Evolutionary conservation across 2,797 vertebrate genomes (phyloP), one percentile per base, ranked within the genome.

Genomic region (Coregonus sp.): DNA sequence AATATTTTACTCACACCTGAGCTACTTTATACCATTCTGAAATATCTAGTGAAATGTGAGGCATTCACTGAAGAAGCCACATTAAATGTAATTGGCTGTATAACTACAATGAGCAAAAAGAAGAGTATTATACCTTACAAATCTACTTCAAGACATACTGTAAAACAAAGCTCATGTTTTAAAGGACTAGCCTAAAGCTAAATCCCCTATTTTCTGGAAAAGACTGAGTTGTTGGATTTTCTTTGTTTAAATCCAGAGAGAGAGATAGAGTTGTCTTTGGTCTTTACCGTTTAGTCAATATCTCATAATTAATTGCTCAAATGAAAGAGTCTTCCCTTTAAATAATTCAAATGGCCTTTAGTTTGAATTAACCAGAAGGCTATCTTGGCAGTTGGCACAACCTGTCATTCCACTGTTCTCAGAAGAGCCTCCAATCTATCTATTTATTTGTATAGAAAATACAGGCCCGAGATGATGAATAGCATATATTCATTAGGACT

Each of bases 261-360:
- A 74, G 70, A 77, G 81, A 76, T 0, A 47, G 9, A 47, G 82
- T 82, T 75, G 74, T 84, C 78, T 82, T 81, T 68, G 51, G 63
- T 81, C 40, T 73, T 54, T 71, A 75, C 50, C 70, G 51, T 72
- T 78, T 4, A 78, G 81, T 86, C 81, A 82, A 85, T 81, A 81
- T 80, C 80, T 75, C 71, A 75, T 77, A 86, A 82, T 87, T 81
- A 88, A 85, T 87, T 84, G 80, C 66, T 71, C 63, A 81, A 85
- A 86, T 80, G 79, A 86, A 86, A 84, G 81, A 74, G 72, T 31
- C 6, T 5, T 83, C 25, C 79, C 25, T 71, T 86, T 87, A 85
- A 85, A 90, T 86, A 81, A 83, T 87, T 85, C 76, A 86, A 82
- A 84, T 78, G 74, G 74, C 73, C 75, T 52, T 80, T 89, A 85